Base-by-base conservation (phyloP, 2,888 invertebrate species). In the Unio delphinus region DNA sequence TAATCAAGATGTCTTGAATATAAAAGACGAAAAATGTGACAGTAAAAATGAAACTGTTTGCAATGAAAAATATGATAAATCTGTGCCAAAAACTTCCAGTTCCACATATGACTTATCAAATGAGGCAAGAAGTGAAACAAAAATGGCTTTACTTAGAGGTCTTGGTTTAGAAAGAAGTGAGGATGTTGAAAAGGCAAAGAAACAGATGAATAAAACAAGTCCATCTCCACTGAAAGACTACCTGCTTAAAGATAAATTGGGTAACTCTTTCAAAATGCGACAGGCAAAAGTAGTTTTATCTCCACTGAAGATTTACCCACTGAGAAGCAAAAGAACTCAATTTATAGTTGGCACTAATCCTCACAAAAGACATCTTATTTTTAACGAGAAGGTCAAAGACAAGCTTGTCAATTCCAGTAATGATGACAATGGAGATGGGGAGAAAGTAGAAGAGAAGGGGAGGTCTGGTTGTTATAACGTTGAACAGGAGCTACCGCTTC, bases 401-500 rank as follows among this genome's bases (percentile, higher is more conserved):
- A 45, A 45, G 11, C 45, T 15, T 45, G 45, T 45, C 15, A 45
- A 2, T 45, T 34, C 62, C 1, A 18, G 20, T 23, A 54, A n/a
- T 30, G 30, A 34, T 45, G 62, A 23, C 28, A 62, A 34, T n/a
- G 34, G 23, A 34, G 15, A 20, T 17, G 23, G 45, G 8, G 4
- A n/a, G 30, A 62, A 62, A 55, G 61, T 45, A 34, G 30, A 63
- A 28, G 54, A 18, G 8, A 55, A 61, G 26, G 20, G 34, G 63
- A 62, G 26, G n/a, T 23, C 54, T 60, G 26, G 1, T n/a, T 34
- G 56, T 60, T 20, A 20, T n/a, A 55, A 26, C 15, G 23, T 17
- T 18, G 56, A 64, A 34, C 61, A 66, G 34, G 73, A 76, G 45
- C 72, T 85, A 11, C 85, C 87, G 23, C 81, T 87, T 8, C 83